Conservation (phyloP, 2,888 invertebrate species). For the Pachliopta kotzebuea region DNA sequence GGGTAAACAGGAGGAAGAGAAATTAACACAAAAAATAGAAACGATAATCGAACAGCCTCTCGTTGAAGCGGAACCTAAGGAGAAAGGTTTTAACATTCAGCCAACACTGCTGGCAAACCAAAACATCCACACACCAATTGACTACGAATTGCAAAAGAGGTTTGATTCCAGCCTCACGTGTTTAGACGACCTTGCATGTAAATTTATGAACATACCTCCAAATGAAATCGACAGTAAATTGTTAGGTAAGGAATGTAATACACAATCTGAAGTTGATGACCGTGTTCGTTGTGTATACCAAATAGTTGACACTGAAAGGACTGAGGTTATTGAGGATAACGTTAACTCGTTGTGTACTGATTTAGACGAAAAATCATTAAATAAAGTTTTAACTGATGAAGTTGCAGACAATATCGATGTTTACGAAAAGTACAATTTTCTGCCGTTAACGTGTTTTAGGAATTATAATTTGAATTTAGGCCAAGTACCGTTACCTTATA, state of each 20-base stretch:
- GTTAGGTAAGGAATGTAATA: neutral
- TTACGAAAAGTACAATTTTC: neutral
- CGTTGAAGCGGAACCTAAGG: constrained; percentile 43
- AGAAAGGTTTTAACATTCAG: constrained; percentile 43
- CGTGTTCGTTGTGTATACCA: neutral
- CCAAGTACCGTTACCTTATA: neutral
- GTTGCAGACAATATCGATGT: neutral
- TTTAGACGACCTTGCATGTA: constrained; percentile 22
- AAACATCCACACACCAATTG: constrained; percentile 23
- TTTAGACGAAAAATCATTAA: neutral
- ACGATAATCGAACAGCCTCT: constrained; percentile 47
- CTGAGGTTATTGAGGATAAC: neutral
- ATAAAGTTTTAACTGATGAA: neutral
- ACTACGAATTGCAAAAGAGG: neutral
- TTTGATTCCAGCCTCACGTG: constrained; percentile 40
- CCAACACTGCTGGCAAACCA: constrained; percentile 44
- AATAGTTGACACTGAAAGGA: neutral
- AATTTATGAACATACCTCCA: constrained; percentile 36
- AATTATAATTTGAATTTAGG: constrained; percentile 8
- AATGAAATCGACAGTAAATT: constrained; percentile 39
- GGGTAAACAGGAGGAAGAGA: constrained; percentile 43
- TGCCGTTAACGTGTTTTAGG: neutral
- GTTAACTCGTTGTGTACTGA: neutral
- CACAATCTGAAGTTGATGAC: neutral
- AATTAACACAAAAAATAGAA: constrained; percentile 53